These are phyloP conservation scores for Oreortyx pictus DNA, from an alignment of 2,797 vertebrate genomes.

Conservation along the genomic window DNA sequence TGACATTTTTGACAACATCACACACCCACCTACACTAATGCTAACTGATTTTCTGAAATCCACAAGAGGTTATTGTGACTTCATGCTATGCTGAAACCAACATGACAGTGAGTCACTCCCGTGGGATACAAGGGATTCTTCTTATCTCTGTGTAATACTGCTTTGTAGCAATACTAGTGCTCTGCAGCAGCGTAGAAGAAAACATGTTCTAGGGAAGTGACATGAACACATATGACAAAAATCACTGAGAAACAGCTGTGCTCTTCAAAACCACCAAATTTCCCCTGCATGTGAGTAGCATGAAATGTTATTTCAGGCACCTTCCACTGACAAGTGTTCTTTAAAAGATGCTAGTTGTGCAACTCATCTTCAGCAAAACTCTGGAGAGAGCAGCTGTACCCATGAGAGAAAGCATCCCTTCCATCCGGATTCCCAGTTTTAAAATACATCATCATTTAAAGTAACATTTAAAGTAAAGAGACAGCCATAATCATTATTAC, in stretches of 20 bases:
- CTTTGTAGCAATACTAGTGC: too few species aligned
- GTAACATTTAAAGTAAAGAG: conserved; percentile 36
- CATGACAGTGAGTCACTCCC: background rate
- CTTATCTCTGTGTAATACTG: background rate
- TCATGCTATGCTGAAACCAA: background rate
- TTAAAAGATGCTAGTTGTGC: background rate
- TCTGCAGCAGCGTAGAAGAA: background rate
- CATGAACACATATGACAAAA: background rate
- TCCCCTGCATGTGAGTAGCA: background rate
- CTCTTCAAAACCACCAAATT: background rate
- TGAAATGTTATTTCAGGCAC: background rate
- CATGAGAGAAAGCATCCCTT: background rate
- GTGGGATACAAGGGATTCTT: background rate
- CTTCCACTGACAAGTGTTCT: background rate
- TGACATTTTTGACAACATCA: conserved; percentile 7
- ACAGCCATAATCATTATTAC: background rate
- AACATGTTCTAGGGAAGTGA: background rate
- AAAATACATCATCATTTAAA: background rate
- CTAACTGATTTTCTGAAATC: background rate
- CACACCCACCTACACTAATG: background rate
- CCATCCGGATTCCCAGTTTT: background rate
- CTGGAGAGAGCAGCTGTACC: background rate
- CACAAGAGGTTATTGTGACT: background rate
- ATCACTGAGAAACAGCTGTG: background rate
- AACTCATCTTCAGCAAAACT: background rate